These are phyloP conservation scores for Lichenostomus cassidix DNA, from an alignment of 2,113 vertebrate genomes.

Conservation along the genomic window DNA sequence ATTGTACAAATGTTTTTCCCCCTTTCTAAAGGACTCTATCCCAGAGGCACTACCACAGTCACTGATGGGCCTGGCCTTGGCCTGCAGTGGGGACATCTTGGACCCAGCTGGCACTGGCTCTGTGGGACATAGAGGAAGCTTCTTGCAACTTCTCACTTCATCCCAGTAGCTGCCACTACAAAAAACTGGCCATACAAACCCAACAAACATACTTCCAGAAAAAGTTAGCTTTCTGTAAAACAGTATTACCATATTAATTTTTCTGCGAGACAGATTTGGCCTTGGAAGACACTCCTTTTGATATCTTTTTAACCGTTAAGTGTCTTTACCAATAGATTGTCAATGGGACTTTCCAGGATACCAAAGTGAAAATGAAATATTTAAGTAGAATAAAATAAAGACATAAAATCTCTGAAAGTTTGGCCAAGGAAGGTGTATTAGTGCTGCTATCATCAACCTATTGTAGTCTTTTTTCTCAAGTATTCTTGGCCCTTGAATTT, in stretches of 20 bases:
- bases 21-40: not conserved
- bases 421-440: not conserved
- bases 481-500: not conserved
- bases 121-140: rapidly evolving
- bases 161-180: rapidly evolving
- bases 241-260: not conserved
- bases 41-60: not conserved
- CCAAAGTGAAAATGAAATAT: not conserved
- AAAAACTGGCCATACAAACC: not conserved
- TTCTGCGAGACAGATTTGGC: not conserved
- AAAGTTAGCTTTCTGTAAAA: not conserved
- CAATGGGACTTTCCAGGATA: not conserved
- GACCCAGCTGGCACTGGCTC: not conserved
- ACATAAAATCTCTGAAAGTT: not conserved
- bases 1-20: too few species aligned
- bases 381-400: not conserved
- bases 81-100: too few species aligned
- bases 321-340: not conserved
- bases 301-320: not conserved
- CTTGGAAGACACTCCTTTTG: not conserved
- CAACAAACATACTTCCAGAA: not conserved
- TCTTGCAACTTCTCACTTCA: not conserved
- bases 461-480: not conserved
- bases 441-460: not conserved
- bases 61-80: rapidly evolving